Conservation (phyloP, 2,113 vertebrate genomes). For the Ciconia boyciana region DNA sequence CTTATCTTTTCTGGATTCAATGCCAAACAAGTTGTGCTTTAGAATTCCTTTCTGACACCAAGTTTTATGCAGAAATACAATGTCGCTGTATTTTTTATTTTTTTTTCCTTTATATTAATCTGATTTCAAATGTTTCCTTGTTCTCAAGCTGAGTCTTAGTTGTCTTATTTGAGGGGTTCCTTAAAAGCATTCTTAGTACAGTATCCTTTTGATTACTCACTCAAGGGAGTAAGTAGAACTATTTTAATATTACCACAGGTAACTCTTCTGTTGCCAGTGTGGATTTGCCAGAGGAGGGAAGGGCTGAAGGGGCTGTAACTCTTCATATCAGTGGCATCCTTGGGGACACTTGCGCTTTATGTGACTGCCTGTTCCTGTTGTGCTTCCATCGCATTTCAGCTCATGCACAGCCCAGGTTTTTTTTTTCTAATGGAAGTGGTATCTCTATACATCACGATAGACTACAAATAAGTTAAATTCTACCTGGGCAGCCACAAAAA, state of each 20-base stretch:
- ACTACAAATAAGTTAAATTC: neutral
- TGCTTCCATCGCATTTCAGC: neutral
- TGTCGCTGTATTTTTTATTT: neutral
- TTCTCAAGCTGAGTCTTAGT: neutral
- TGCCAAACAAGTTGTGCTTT: neutral
- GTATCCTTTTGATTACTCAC: neutral
- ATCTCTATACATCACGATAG: neutral
- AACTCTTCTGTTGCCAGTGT: neutral
- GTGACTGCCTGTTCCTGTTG: neutral
- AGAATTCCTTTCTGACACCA: neutral
- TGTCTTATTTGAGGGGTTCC: neutral
- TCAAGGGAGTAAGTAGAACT: neutral
- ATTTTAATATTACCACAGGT: neutral
- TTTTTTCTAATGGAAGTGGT: neutral
- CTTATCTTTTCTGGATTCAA: neutral
- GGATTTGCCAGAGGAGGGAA: neutral
- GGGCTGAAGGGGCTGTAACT: neutral
- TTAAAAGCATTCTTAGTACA: neutral
- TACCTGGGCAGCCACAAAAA: neutral
- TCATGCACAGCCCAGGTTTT: neutral
- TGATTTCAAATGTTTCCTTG: neutral
- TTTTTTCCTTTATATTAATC: neutral
- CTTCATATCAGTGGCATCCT: neutral
- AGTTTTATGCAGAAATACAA: neutral
- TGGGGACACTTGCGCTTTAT: neutral